Percentiles rank a stretch among this genome's conserved stretches.
These are phyloP conservation scores for Calephelis perditalis DNA, from an alignment of 2,888 invertebrate genomes.

Conservation along the genomic window DNA sequence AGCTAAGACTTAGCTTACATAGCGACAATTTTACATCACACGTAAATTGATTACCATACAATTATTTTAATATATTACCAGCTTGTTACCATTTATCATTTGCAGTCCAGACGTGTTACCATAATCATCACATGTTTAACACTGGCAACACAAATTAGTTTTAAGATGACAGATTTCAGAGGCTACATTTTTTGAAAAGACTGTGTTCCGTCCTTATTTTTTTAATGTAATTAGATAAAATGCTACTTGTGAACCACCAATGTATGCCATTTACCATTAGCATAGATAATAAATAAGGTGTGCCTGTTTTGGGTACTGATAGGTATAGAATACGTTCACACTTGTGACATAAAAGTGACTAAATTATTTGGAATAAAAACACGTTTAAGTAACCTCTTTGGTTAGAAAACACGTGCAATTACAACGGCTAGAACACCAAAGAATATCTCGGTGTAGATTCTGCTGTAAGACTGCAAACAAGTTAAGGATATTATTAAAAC, in stretches of 20 bases:
- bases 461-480: conserved; percentile 33
- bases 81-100: conserved; percentile 17
- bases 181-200: neutral
- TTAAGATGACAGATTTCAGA: conserved; percentile 1
- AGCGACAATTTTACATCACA: neutral
- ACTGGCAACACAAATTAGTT: neutral
- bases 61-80: conserved; percentile 8
- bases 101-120: neutral
- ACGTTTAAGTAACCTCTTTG: conserved; percentile 27
- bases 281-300: neutral
- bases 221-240: neutral
- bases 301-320: conserved; percentile 7
- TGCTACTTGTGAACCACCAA: conserved; percentile 5
- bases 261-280: conserved; percentile 8
- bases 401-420: conserved; percentile 38
- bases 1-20: neutral
- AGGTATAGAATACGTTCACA: conserved; percentile 27
- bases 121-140: neutral
- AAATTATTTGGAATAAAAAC: conserved; percentile 1
- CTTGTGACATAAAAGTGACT: conserved; percentile 7
- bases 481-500: neutral
- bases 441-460: conserved; percentile 48
- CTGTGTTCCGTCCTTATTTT: neutral
- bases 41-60: neutral
- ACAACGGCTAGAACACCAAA: conserved; percentile 76